These are phyloP conservation scores for Chloroclysta siterata DNA, from an alignment of 2,888 invertebrate genomes.

Conservation along the genomic window DNA sequence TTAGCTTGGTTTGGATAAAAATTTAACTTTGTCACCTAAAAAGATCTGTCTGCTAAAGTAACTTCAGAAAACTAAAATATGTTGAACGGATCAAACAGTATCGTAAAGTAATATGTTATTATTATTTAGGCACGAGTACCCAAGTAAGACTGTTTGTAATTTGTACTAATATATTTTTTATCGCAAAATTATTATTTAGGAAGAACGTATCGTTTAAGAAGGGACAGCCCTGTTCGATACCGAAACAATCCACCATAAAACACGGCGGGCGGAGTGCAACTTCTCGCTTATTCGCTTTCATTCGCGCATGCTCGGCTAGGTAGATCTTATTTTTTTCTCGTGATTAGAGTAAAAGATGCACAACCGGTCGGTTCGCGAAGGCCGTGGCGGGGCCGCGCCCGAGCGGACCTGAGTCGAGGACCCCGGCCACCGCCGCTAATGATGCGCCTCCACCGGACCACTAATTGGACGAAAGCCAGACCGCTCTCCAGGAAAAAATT, in stretches of 20 bases:
- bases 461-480: constrained; percentile 77
- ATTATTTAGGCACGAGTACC: no score
- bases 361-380: constrained; percentile 81
- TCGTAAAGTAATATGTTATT: no score
- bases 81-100: no score
- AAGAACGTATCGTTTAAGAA: background rate
- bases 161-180: no score
- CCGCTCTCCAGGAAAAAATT: constrained; percentile 74
- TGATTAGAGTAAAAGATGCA: constrained; percentile 83
- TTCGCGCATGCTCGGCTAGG: constrained; percentile 66
- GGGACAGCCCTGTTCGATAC: constrained; percentile 58
- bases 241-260: constrained; percentile 77
- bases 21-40: no score
- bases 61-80: no score
- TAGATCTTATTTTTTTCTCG: constrained; percentile 71
- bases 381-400: constrained; percentile 62
- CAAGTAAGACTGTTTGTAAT: no score
- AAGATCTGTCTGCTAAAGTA: no score
- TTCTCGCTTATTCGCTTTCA: constrained; percentile 76
- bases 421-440: constrained; percentile 67
- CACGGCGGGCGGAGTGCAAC: constrained; percentile 63
- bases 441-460: constrained; percentile 75
- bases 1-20: no score
- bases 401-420: constrained; percentile 51
- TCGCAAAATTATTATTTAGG: no score